These are phyloP conservation scores for Hyles euphorbiae DNA, from an alignment of 1,140 invertebrate genomes.

Conservation along the genomic window DNA sequence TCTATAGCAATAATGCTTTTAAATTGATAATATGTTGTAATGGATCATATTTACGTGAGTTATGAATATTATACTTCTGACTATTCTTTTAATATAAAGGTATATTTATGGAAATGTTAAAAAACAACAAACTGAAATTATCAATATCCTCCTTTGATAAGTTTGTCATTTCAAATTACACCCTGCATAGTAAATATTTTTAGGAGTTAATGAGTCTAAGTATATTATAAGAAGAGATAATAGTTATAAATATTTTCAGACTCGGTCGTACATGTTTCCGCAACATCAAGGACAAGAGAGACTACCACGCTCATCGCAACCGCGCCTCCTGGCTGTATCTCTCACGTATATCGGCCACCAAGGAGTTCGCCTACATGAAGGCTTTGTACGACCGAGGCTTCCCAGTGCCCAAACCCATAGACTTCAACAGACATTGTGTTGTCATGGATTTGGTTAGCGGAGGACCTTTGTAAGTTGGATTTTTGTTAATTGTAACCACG, in stretches of 20 bases:
- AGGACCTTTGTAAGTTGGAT: constrained; percentile 80
- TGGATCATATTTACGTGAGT: no score
- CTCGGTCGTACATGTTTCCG: constrained; percentile 96
- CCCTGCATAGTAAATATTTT: no score
- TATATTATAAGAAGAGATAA: no score
- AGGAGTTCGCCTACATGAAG: constrained; percentile 99
- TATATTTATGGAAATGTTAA: no score
- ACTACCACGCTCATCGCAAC: constrained; percentile 95
- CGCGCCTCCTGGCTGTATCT: constrained; percentile 97
- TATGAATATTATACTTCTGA: no score
- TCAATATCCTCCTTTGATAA: no score
- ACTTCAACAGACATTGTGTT: constrained; percentile 97
- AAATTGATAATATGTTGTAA: no score
- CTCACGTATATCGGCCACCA: constrained; percentile 96
- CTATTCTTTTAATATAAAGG: no score
- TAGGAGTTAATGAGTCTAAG: no score
- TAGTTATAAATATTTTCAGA: constrained; percentile 67
- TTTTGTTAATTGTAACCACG: neutral
- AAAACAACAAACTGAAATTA: no score
- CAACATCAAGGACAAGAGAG: constrained; percentile 97
- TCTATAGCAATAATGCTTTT: no score
- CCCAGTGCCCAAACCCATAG: constrained; percentile 96
- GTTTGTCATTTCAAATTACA: no score
- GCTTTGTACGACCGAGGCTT: constrained; percentile 93
- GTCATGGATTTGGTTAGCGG: constrained; percentile 95